Evolutionary conservation across 2,888 invertebrate species (phyloP).

Genomic region (Catocala sponsa): DNA sequence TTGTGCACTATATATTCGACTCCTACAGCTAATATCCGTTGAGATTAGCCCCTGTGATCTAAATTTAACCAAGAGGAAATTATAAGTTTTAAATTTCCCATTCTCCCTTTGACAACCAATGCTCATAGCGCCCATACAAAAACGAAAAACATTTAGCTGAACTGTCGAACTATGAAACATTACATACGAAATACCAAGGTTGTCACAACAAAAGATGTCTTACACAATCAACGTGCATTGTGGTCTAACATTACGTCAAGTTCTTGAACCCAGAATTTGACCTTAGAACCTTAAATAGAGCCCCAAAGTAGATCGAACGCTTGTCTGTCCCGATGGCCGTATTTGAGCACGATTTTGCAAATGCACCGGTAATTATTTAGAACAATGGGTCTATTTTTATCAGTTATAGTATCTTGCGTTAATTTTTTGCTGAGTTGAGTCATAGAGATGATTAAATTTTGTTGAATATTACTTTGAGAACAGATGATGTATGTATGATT

Average conservation of each 20-base stretch:
- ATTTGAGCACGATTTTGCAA: slow-evolving; percentile 34
- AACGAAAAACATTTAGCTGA: slow-evolving; percentile 29
- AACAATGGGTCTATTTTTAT: slow-evolving; percentile 20
- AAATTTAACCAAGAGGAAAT: too few species aligned
- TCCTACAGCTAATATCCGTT: too few species aligned
- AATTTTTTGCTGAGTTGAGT: not conserved
- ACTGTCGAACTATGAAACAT: slow-evolving; percentile 33
- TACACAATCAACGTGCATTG: slow-evolving; percentile 45
- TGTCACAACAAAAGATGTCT: slow-evolving; percentile 42
- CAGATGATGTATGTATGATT: not conserved
- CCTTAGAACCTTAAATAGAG: slow-evolving; percentile 43
- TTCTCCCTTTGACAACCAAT: not conserved
- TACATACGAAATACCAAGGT: slow-evolving; percentile 48
- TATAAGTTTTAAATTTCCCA: too few species aligned
- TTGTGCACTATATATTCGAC: too few species aligned
- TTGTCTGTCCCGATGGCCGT: slow-evolving; percentile 23
- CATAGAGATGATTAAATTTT: slow-evolving; percentile 10
- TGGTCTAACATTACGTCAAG: slow-evolving; percentile 42
- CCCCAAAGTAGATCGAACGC: slow-evolving; percentile 39
- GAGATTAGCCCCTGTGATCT: too few species aligned
- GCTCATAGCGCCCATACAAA: slow-evolving; percentile 10
- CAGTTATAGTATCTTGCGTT: not conserved
- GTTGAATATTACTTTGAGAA: not conserved
- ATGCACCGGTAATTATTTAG: slow-evolving; percentile 25
- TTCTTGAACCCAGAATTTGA: slow-evolving; percentile 43